phyloP scores from a whole-genome alignment of 2,113 vertebrate genomes.

The Hippolais icterina region DNA sequence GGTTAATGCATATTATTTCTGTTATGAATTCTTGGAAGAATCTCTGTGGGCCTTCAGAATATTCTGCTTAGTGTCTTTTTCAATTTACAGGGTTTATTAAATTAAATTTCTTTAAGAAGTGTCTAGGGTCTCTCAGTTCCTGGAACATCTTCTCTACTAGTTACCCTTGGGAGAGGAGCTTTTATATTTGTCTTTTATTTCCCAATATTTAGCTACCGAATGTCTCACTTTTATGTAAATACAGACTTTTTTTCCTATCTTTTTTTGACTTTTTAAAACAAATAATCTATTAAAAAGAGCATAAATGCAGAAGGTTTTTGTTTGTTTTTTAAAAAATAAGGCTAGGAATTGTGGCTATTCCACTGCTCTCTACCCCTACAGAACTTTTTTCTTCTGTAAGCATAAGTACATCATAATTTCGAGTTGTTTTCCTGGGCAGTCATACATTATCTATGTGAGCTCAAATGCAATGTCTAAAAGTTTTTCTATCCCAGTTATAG shows the following conservation, averaged over 20 bases:
- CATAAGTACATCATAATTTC: neutral
- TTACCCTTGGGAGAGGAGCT: neutral
- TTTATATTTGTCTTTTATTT: neutral
- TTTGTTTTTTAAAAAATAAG: neutral
- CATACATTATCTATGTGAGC: neutral
- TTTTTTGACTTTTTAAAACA: too few relatives aligned
- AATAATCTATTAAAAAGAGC: neutral
- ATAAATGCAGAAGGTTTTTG: neutral
- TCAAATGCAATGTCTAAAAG: neutral
- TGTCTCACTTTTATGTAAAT: neutral
- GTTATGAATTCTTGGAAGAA: constrained; percentile 12
- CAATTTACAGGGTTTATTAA: constrained; percentile 14
- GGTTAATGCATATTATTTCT: constrained; percentile 7
- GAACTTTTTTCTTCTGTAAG: neutral
- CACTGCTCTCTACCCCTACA: neutral
- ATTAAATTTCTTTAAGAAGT: constrained; percentile 7
- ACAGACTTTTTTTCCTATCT: fast-evolving
- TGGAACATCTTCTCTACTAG: neutral
- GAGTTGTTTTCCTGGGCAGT: neutral
- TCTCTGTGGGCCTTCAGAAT: neutral
- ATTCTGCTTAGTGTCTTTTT: neutral
- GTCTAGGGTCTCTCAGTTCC: neutral
- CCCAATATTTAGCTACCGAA: neutral
- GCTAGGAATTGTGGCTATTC: neutral
- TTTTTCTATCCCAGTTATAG: neutral